A percentile compares a stretch with the other conserved stretches of the same genome.
Conservation (phyloP, 2,113 vertebrate species). For the Lamprotornis superbus region DNA sequence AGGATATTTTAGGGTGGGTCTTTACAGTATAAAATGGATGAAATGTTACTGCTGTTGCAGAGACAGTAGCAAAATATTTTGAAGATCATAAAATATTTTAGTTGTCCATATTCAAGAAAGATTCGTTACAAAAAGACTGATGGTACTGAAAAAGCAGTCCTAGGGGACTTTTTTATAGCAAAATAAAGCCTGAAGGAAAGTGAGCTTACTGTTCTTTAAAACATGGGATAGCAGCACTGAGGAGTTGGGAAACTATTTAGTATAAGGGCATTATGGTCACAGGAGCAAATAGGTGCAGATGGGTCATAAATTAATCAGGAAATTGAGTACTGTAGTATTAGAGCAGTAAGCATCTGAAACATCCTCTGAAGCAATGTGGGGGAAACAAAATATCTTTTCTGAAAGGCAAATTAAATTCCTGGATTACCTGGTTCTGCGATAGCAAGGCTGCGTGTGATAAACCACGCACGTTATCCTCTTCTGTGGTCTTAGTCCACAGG, state of each 20-base stretch:
- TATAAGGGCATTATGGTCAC: background rate
- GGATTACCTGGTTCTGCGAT: background rate
- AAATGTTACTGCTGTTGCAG: background rate
- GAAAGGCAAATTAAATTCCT: background rate
- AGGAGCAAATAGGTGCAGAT: background rate
- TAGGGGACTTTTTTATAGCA: background rate
- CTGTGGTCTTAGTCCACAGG: background rate
- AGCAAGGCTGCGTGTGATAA: background rate
- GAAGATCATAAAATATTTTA: background rate
- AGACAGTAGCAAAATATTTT: background rate
- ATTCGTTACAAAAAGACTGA: background rate
- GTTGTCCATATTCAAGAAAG: background rate
- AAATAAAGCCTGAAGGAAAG: background rate
- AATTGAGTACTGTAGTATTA: background rate
- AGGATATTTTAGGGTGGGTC: background rate
- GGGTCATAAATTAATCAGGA: background rate
- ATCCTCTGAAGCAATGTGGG: background rate
- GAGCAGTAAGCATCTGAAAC: background rate
- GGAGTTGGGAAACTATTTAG: background rate
- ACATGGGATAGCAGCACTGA: background rate
- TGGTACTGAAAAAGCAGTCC: background rate
- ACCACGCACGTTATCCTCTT: background rate
- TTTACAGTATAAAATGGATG: background rate
- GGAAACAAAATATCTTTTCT: background rate
- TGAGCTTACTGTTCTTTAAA: background rate